A percentile compares a stretch with the other conserved stretches of the same genome.
Conservation (phyloP, 2,888 invertebrate genomes). For the Galerucella pusilla region DNA sequence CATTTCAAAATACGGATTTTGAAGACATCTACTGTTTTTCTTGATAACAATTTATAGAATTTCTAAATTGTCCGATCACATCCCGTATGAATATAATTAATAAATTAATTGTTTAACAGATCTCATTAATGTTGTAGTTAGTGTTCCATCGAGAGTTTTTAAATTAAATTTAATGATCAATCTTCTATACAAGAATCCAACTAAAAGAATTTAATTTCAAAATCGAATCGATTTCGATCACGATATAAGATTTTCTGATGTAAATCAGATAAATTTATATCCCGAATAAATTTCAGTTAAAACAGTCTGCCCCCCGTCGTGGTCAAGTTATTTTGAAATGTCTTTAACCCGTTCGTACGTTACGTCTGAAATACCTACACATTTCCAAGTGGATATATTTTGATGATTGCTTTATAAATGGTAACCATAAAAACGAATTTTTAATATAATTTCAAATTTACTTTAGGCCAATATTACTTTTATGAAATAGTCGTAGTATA, state of each 20-base stretch:
- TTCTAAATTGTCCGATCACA: too few species aligned
- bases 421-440: slow-evolving; percentile 6
- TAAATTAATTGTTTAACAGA: too few species aligned
- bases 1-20: too few species aligned
- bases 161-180: background rate
- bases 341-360: slow-evolving; percentile 42
- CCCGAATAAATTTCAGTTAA: slow-evolving; percentile 53
- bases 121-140: too few species aligned
- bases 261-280: slow-evolving; percentile 53
- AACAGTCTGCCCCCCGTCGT: slow-evolving; percentile 52
- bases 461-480: too few species aligned
- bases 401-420: slow-evolving; percentile 18
- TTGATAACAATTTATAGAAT: too few species aligned
- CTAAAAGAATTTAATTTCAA: slow-evolving; percentile 11
- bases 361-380: slow-evolving; percentile 19
- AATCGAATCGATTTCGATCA: slow-evolving; percentile 12
- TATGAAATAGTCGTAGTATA: background rate
- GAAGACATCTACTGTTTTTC: too few species aligned
- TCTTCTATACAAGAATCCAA: background rate
- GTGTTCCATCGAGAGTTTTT: background rate
- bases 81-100: too few species aligned
- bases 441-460: background rate
- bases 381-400: slow-evolving; percentile 18
- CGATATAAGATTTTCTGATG: slow-evolving; percentile 25
- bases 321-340: slow-evolving; percentile 49